A percentile compares a stretch with the other conserved stretches of the same genome.
These are phyloP conservation scores for Syritta pipiens DNA, from an alignment of 2,888 invertebrate genomes.

Conservation along the genomic window DNA sequence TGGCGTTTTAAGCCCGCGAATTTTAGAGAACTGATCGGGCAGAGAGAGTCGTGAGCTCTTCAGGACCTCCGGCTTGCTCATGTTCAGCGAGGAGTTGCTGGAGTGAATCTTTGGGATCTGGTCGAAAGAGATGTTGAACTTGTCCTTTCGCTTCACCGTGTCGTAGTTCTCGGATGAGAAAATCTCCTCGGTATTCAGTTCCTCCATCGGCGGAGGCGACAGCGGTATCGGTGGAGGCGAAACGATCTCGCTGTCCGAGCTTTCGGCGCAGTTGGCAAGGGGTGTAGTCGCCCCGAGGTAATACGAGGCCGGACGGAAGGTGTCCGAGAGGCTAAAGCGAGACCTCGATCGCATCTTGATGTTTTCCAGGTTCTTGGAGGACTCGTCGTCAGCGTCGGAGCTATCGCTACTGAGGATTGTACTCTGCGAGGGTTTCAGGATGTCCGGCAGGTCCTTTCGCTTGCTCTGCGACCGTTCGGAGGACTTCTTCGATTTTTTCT, in stretches of 20 bases:
- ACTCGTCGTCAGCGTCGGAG: conserved; percentile 92
- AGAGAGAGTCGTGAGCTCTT: conserved; percentile 78
- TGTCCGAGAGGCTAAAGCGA: conserved; percentile 92
- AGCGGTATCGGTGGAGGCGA: conserved; percentile 89
- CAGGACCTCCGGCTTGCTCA: conserved; percentile 74
- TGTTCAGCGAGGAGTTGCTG: conserved; percentile 77
- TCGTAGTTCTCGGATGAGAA: conserved; percentile 79
- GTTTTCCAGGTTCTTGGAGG: conserved; percentile 86
- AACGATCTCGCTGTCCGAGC: conserved; percentile 89
- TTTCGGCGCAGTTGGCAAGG: conserved; percentile 86
- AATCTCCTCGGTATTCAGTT: conserved; percentile 83
- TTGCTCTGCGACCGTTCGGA: conserved; percentile 77
- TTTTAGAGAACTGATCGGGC: conserved; percentile 78
- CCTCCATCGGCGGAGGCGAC: conserved; percentile 83
- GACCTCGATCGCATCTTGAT: conserved; percentile 85
- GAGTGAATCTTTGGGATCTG: conserved; percentile 78
- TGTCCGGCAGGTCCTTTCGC: conserved; percentile 82
- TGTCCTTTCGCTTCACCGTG: conserved; percentile 77
- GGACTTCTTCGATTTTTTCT: conserved; percentile 76
- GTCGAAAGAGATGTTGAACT: conserved; percentile 77
- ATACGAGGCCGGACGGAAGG: conserved; percentile 92
- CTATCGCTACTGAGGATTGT: conserved; percentile 82
- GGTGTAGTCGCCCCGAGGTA: conserved; percentile 87
- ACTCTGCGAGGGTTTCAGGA: conserved; percentile 81
- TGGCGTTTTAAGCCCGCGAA: conserved; percentile 71